Base-by-base conservation (phyloP, 2,797 vertebrate species). In the Calcarius lapponicus region DNA sequence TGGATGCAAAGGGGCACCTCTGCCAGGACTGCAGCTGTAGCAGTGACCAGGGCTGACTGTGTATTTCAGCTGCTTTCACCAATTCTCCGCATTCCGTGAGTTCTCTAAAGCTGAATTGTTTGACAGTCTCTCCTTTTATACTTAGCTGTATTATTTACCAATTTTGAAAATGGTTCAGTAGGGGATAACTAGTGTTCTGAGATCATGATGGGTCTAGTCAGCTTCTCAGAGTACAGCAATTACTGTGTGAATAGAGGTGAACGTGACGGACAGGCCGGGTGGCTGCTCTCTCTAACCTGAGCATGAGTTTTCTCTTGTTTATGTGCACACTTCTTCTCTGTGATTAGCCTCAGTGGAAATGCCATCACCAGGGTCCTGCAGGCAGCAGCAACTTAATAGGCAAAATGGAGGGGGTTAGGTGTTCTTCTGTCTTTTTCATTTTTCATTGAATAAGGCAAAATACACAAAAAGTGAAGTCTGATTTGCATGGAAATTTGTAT, bases 371-470 rank as follows among this genome's bases (percentile, higher is more conserved):
- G 32, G 43, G 62, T 78, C 75, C 79, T 76, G 31, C 24, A 76
- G 70, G 53, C 66, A 66, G 66, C 58, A 73, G 47, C 36, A 51
- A 26, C 50, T 66, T 89, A 61, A 76, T 40, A 71, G 57, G 61
- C 57, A 90, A 79, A 88, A 74, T 57, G 60, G 43, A 86, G 11
- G 34, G 11, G 32, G 38, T 21, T 66, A 71, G 61, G 38, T 85
- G 70, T 50, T 80, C 60, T 80, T 70, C 57, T 45, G 40, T 62
- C 60, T 75, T 67, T 92, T 86, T 61, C 17, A 36, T 53, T 96
- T 90, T 83, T 89, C 91, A 89, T 80, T 83, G 82, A 90, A 50
- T 82, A 88, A 90, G 81, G 88, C 66, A 92, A 93, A 90, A 73
- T 48, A 22, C n/a, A 75, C 45, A 79, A 20, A 62, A 79, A 80